phyloP scores from a whole-genome alignment of 2,113 vertebrate genomes.

The Sylvilagus bachmani region DNA sequence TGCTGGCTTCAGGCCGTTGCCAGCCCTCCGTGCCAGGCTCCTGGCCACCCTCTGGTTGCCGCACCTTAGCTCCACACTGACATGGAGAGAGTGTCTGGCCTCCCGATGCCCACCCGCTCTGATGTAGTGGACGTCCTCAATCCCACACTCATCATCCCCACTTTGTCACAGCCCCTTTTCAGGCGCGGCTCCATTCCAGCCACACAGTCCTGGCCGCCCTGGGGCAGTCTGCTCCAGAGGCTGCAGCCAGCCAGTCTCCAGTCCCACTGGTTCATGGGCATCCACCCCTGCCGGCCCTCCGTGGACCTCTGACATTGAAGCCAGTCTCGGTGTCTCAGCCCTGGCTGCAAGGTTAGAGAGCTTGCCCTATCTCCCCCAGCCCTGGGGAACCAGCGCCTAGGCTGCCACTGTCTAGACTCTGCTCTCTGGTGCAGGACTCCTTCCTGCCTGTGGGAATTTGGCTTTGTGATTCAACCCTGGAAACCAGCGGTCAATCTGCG shows the following conservation, averaged over 20 bases:
- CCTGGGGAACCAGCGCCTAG: not conserved
- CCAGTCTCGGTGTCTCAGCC: not conserved
- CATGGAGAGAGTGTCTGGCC: not conserved
- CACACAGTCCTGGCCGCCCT: not conserved
- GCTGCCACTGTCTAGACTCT: not conserved
- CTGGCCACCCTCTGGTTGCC: rapidly evolving
- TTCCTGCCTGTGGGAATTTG: not conserved
- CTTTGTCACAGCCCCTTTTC: not conserved
- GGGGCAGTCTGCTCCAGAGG: not conserved
- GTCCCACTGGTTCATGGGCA: not conserved
- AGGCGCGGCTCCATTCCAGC: no score
- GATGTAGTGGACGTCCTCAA: not conserved
- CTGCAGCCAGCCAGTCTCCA: rapidly evolving
- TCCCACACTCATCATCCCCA: not conserved
- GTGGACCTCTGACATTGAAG: no score
- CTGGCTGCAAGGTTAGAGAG: not conserved
- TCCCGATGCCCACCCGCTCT: no score
- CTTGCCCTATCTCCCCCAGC: no score
- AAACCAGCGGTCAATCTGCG: no score
- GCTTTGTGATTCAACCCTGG: not conserved
- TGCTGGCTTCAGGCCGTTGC: not conserved
- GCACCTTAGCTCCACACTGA: not conserved
- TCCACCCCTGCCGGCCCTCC: not conserved
- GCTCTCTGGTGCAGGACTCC: not conserved
- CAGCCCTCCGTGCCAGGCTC: not conserved